Evolutionary conservation across 1,140 invertebrate species (phyloP), one percentile per base, ranked within the genome.

Genomic region (Vanessa atalanta): DNA sequence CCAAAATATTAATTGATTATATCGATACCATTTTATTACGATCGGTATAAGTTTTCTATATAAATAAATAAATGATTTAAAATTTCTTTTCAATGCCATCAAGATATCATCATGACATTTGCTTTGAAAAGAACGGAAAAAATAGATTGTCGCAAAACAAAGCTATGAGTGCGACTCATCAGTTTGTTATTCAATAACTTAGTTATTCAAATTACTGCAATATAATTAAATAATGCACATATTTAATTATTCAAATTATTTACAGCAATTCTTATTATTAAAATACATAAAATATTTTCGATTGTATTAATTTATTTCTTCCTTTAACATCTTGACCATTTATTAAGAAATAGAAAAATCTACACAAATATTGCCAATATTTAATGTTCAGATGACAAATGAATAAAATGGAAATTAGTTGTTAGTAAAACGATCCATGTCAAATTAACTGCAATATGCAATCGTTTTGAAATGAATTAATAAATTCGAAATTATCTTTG

Each of bases 231-330:
- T 53, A n/a, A 16, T 53, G 51, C 23, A 26, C 23, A 50, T 20
- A 66, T 66, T 26, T 51, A 50, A 47, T 20, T 67, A 67, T 67
- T 53, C 26, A 37, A 67, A 67, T n/a, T 37, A 26, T 31, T 65
- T 26, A 50, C 43, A 65, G 43, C 47, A 20, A 65, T 48, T 16
- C 26, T 37, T 67, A 16, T 57, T 47, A 50, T 47, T 47, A 15
- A 53, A 68, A 68, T 57, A 47, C 51, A 68, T 68, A 31, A 68
- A 57, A 43, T 47, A 57, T n/a, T 68, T 57, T 57, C 31, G 57
- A 61, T 37, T 37, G 6, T 37, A 61, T 61, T 61, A 37, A 31
- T 37, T 61, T 61, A 61, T 37, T 1, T 5, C 1, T 50, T 5
- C 12, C 48, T 50, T 50, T 50, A 50, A 50, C 48, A 50, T 15